These are phyloP conservation scores for Anaspis maculata DNA, from an alignment of 2,888 invertebrate species.

Conservation along the genomic window DNA sequence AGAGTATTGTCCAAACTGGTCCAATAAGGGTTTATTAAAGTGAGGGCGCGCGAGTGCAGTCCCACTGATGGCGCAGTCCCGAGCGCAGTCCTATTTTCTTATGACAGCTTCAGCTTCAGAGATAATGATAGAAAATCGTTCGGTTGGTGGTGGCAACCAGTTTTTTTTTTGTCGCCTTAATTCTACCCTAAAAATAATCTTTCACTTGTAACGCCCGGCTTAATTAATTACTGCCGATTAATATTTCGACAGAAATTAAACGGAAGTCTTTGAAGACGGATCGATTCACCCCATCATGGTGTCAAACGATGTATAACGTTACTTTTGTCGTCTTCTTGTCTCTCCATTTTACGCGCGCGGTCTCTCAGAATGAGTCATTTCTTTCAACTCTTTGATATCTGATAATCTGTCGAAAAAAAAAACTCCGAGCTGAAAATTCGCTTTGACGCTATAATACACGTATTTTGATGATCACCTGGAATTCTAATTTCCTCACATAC, in stretches of 20 bases:
- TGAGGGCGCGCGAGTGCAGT: no score
- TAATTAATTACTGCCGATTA: constrained; percentile 15
- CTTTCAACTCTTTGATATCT: constrained; percentile 17
- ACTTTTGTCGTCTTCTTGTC: constrained; percentile 10
- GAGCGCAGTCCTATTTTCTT: no score
- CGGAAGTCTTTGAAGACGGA: constrained; percentile 16
- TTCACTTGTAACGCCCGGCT: constrained; percentile 9
- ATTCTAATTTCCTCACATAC: constrained; percentile 9
- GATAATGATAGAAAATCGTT: constrained; percentile 3
- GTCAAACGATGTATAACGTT: constrained; percentile 16
- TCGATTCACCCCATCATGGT: constrained; percentile 15
- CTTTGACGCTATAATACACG: constrained; percentile 12
- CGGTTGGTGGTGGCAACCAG: no score
- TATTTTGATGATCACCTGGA: constrained; percentile 10
- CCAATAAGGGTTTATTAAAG: no score
- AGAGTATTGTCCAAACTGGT: no score
- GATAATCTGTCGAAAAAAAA: constrained; percentile 16
- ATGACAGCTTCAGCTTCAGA: no score
- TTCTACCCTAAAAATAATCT: constrained; percentile 7
- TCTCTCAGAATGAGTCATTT: constrained; percentile 13
- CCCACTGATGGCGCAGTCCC: no score
- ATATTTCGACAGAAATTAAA: constrained; percentile 17
- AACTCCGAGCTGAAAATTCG: constrained; percentile 13
- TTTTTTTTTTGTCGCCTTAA: no score
- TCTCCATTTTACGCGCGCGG: constrained; percentile 10